Base-by-base conservation (phyloP, 2,797 vertebrate genomes). In the Mionectes olivaceus region DNA sequence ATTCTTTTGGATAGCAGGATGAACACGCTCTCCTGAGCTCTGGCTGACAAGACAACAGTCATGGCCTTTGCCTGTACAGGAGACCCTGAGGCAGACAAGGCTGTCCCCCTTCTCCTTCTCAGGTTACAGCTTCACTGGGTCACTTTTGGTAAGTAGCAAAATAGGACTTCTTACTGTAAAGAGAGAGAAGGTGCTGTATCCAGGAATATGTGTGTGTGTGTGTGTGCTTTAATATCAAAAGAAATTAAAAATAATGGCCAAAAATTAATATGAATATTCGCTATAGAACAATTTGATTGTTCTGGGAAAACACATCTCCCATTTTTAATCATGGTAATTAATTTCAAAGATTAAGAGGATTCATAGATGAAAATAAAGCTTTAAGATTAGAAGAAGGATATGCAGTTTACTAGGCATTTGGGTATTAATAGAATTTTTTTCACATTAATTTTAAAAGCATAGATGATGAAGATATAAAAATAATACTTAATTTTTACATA, bases 301-400 rank as follows among this genome's bases (percentile, higher is more conserved):
- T 96, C 90, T 87, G 96, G 95, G 88, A 95, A 94, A 96, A 94
- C 57, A 82, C 46, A 80, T 93, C 75, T 94, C 93, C 89, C 85
- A 60, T 79, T 94, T 96, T 96, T 94, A 90, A 95, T 94, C 83
- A 91, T 79, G 50, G 71, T 90, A 94, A 95, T 96, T 96, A 94
- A 96, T 97, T 96, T 95, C 80, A 92, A 94, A 92, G 88, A 94
- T 96, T 96, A 96, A 90, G 93, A 93, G 77, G 83, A 94, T 91
- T 91, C 87, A 77, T 67, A 93, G 88, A 87, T 64, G 24, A 95
- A 92, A 94, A 94, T 87, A 84, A 94, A 89, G 56, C 39, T 80
- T 94, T 96, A 89, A 83, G 94, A 94, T 90, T 77, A 74, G 59
- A 94, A 83, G 67, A 63, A 68, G 13, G 81, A 82, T 96, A 94